A percentile compares a stretch with the other conserved stretches of the same genome.
Evolutionary conservation across 2,797 vertebrate species (phyloP).

Genomic region (Pagetopsis macropterus): DNA sequence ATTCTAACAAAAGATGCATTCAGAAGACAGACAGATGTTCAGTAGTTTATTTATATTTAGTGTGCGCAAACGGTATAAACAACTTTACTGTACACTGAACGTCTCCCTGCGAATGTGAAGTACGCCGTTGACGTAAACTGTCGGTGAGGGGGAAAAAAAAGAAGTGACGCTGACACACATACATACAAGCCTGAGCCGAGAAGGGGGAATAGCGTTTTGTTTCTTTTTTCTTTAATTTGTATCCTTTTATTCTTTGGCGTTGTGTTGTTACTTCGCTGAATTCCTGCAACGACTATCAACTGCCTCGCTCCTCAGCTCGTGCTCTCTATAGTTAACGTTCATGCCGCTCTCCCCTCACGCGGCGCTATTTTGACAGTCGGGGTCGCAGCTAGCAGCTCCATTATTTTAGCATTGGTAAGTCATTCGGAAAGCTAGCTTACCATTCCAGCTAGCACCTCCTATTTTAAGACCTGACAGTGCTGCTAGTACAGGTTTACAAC

Average conservation of each 20-base stretch:
- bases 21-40: too few species aligned
- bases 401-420: conserved; percentile 79
- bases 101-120: conserved; percentile 42
- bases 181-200: conserved; percentile 67
- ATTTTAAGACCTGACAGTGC: conserved; percentile 52
- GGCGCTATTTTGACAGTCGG: conserved; percentile 83
- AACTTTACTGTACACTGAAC: conserved; percentile 43
- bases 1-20: too few species aligned
- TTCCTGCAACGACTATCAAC: conserved; percentile 6
- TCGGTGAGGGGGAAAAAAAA: conserved; percentile 43
- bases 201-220: conserved; percentile 78
- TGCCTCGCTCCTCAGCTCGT: conserved; percentile 32
- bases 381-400: conserved; percentile 76
- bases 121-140: conserved; percentile 77
- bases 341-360: conserved; percentile 74
- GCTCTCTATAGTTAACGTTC: conserved; percentile 46
- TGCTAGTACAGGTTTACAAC: conserved; percentile 13
- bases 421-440: conserved; percentile 64
- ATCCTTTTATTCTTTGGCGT: conserved; percentile 69
- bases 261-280: conserved; percentile 51
- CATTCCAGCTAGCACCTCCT: conserved; percentile 36
- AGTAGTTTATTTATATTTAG: background rate
- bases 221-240: conserved; percentile 80
- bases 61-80: conserved; percentile 1
- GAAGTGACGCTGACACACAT: conserved; percentile 75